phyloP scores from a whole-genome alignment of 2,797 vertebrate genomes.

The Enteromius trimaculatus region DNA sequence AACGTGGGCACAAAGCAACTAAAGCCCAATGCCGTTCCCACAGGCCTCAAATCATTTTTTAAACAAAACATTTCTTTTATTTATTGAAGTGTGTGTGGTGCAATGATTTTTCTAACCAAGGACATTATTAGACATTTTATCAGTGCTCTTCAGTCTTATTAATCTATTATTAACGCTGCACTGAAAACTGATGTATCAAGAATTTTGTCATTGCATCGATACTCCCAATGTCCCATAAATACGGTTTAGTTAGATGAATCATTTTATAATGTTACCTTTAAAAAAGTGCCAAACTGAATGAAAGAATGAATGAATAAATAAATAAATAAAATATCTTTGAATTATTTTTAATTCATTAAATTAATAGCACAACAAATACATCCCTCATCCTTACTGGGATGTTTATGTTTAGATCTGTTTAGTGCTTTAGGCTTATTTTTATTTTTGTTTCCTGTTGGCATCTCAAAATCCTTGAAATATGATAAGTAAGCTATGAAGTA shows the following conservation, averaged over 20 bases:
- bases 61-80: not conserved
- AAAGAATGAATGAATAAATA: not conserved
- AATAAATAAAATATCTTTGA: too few species aligned
- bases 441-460: not conserved
- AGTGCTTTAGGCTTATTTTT: not conserved
- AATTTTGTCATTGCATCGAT: not conserved
- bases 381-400: not conserved
- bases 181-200: not conserved
- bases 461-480: not conserved
- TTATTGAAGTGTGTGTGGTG: not conserved
- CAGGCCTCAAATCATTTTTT: not conserved
- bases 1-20: not conserved
- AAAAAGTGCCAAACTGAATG: not conserved
- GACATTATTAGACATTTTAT: not conserved
- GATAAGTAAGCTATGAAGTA: not conserved
- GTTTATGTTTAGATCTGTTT: not conserved
- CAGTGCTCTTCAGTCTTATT: not conserved
- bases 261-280: slow-evolving; percentile 3
- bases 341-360: too few species aligned
- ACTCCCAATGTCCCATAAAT: not conserved
- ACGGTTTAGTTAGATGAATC: not conserved
- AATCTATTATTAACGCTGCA: not conserved
- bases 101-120: not conserved
- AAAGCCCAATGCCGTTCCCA: not conserved
- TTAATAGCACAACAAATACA: not conserved